Base-by-base conservation (phyloP, 2,888 invertebrate genomes). In the Philhelius pedissequus region DNA sequence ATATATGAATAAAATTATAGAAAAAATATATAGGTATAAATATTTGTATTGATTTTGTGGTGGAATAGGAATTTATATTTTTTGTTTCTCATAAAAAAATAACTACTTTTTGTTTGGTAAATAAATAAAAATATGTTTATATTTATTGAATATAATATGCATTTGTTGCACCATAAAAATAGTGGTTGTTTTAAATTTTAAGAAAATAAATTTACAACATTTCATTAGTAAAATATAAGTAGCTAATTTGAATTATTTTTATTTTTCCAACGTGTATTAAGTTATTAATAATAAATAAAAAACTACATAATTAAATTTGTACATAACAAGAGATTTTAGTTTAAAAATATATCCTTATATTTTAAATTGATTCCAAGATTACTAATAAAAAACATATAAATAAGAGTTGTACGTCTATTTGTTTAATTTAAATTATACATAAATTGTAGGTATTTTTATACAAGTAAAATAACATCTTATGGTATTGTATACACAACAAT, bases 11-110 rank as follows among this genome's bases (percentile, higher is more conserved):
- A 74, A 62, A 62, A 45, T 15, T 69, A 35, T 76, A 81, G 27
- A 25, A 71, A n/a, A 73, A 77, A 73, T 82, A 78, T 77, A 77
- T 15, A 40, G 45, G 18, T 76, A 56, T 43, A 64, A 50, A 43
- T 74, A 43, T 27, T 38, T 73, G 58, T 69, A 13, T 77, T 45
- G 18, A 56, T 52, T 66, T 68, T 62, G 30, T 32, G 64, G 64
- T 64, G 48, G 48, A 64, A 32, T 48, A 48, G 48, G 48, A 64
- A 32, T 48, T 45, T 48, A 22, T 22, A 22, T 20, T 9, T 62
- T 20, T 22, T 48, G 4, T 18, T 43, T 45, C 45, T 48, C 69
- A 78, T 73, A 77, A 69, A 69, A 71, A 71, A 82, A 81, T 75
- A 48, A 64, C 62, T 58, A 73, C 35, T 11, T 43, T 50, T 30